Percentiles rank a stretch among this genome's conserved stretches.
Evolutionary conservation across 2,797 vertebrate genomes (phyloP).

Genomic region (Squalus acanthias): DNA sequence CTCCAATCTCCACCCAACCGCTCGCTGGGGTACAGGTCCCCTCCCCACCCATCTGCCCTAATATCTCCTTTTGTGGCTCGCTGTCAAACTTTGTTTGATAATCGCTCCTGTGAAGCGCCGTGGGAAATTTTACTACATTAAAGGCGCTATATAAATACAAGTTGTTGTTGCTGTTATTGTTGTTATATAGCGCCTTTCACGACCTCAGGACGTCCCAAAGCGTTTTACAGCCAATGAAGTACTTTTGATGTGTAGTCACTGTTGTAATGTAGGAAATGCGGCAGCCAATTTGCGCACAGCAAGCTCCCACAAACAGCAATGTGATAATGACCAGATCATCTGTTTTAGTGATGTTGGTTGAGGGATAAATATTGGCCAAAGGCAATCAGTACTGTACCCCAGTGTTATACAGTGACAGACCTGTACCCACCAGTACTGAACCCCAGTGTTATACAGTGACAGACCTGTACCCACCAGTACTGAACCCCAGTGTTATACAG

Average conservation of each 20-base stretch:
- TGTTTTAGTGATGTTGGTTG: too few relatives aligned
- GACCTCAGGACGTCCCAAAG: too few relatives aligned
- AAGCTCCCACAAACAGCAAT: too few relatives aligned
- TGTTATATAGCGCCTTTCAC: too few relatives aligned
- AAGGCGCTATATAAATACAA: too few relatives aligned
- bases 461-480: not conserved
- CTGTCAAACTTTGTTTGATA: not conserved
- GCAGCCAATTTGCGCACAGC: too few relatives aligned
- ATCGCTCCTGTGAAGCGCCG: not conserved
- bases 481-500: not conserved
- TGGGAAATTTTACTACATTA: not conserved
- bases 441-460: not conserved
- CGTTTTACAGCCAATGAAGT: too few relatives aligned
- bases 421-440: not conserved
- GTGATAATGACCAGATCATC: too few relatives aligned
- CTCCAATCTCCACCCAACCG: not conserved
- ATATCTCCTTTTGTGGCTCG: not conserved
- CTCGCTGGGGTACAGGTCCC: not conserved
- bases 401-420: not conserved
- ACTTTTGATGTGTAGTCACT: too few relatives aligned
- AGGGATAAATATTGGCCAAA: too few relatives aligned
- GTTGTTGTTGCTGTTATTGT: too few relatives aligned
- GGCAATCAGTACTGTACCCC: not conserved
- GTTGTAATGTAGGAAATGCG: too few relatives aligned
- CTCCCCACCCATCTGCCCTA: not conserved